A percentile compares a stretch with the other conserved stretches of the same genome.
phyloP scores from a whole-genome alignment of 2,113 vertebrate species.

The Typhlomys cinereus region DNA sequence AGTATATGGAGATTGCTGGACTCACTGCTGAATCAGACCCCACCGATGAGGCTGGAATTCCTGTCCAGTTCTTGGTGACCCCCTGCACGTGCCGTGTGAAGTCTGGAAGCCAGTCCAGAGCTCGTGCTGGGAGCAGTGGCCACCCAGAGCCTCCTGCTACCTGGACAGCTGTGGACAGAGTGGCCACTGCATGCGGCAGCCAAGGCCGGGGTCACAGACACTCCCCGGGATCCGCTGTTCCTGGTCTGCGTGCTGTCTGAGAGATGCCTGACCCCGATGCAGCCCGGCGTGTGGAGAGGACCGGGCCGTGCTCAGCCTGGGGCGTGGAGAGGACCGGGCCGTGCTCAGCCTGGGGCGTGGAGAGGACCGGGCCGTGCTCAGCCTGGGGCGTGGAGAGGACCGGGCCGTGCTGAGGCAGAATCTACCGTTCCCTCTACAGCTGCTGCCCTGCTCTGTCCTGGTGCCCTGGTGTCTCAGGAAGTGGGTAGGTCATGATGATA shows the following conservation, averaged over 20 bases:
- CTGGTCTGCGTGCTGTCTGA: not conserved
- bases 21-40: not conserved
- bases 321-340: not conserved
- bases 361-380: not conserved
- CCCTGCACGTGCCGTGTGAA: not conserved
- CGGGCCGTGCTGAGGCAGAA: not conserved
- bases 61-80: not conserved
- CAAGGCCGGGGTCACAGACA: not conserved
- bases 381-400: not conserved
- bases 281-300: not conserved
- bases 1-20: not conserved
- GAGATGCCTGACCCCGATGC: not conserved
- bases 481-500: not conserved
- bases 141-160: not conserved
- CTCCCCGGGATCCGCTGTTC: not conserved
- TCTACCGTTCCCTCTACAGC: not conserved
- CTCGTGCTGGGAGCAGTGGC: not conserved
- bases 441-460: not conserved
- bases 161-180: not conserved
- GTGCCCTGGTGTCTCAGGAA: not conserved
- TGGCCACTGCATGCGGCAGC: no score
- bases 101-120: not conserved
- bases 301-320: no score
- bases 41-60: not conserved
- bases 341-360: no score